Evolutionary conservation across 2,888 invertebrate genomes (phyloP).

Genomic region (Buathra laborator): DNA sequence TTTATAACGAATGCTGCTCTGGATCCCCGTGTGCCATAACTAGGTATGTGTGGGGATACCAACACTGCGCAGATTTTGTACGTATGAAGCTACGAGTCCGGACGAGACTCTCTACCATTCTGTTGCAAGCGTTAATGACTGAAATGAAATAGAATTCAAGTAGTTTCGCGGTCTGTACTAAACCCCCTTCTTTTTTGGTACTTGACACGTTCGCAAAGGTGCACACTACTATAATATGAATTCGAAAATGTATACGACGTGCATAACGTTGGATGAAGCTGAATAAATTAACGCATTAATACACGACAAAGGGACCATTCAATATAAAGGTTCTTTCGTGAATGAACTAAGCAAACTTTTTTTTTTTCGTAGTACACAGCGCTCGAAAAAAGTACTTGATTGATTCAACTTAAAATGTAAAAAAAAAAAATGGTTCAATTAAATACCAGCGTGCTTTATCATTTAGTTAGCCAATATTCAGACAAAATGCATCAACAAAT

Average conservation of each 20-base stretch:
- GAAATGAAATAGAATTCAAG: slow-evolving; percentile 61
- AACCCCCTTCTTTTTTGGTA: slow-evolving; percentile 27
- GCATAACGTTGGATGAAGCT: neutral
- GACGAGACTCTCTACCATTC: slow-evolving; percentile 12
- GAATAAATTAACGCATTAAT: neutral
- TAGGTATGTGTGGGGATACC: slow-evolving; percentile 10
- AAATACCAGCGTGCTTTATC: neutral
- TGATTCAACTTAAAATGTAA: no score
- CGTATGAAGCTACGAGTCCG: slow-evolving; percentile 7
- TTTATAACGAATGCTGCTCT: slow-evolving; percentile 77
- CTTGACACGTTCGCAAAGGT: slow-evolving; percentile 29
- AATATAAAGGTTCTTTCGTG: no score
- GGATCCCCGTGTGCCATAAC: slow-evolving; percentile 42
- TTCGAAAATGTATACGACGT: neutral
- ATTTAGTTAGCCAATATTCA: neutral
- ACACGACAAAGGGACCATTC: neutral
- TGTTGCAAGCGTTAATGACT: slow-evolving; percentile 57
- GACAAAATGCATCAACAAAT: neutral
- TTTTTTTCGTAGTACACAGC: no score
- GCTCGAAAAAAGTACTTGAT: no score
- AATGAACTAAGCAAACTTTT: no score
- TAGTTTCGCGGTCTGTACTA: slow-evolving; percentile 33
- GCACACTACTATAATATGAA: slow-evolving; percentile 2
- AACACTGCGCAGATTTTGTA: neutral
- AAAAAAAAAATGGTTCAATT: no score